Base-by-base conservation (phyloP, 1,140 invertebrate species). In the Tribolium castaneum region DNA sequence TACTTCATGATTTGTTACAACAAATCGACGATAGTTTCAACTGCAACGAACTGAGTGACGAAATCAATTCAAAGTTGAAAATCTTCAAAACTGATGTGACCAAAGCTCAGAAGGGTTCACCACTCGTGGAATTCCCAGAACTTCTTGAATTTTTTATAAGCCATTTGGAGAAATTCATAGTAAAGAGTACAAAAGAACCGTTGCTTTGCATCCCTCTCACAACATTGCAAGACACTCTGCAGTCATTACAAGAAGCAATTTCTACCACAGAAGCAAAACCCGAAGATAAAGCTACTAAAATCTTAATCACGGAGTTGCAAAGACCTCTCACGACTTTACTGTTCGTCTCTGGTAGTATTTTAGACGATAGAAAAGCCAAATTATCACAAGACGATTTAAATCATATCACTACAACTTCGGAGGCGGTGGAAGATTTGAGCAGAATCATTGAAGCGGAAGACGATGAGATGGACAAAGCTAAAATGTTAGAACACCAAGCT, bases 221-320 rank as follows among this genome's bases (percentile, higher is more conserved):
- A 4, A 66, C 19, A 72, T 75, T 89, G 0, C 86, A 88, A 56
- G 87, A 87, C 30, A 86, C 86, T 0, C 70, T 86, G 6, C 82
- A 84, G 74, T 81, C 80, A 30, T 76, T 86, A 10, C 83, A 85
- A 76, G 84, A 85, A 77, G 75, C 73, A 3, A 30, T 84, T 2
- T 74, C 79, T 30, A 76, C 70, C 2, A 45, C 78, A 16, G 81
- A 83, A 25, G n/a, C 78, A 12, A 75, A 13, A 12, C 34, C 59
- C 2, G 76, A 82, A 75, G 79, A 78, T 35, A 85, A 85, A 78
- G 51, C 66, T 19, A 76, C 76, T 14, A 83, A 85, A 79, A 82
- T 83, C 34, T 49, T 83, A 6, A 30, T 78, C 0, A 71, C 75
- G 7, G 85, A 86, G 77, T 34, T 86, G 22, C 83, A 80, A 59